Conservation (phyloP, 1,140 invertebrate genomes). For the Platyscapa corneri region DNA sequence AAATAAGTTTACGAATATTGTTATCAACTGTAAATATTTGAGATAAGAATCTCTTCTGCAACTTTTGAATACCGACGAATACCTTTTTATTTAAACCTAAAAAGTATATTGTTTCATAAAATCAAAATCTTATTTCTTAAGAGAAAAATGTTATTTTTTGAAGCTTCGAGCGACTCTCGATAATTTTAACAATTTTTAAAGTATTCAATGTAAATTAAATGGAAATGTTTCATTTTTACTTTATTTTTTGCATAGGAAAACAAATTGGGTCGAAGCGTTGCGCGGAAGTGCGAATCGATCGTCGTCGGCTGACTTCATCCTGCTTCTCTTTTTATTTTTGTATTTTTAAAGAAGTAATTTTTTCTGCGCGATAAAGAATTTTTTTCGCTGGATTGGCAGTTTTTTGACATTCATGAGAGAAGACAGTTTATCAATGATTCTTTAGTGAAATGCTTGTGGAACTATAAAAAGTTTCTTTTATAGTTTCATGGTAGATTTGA, state of each 20-base stretch:
- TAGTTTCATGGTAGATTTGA: conserved; percentile 4
- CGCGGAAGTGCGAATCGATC: neutral
- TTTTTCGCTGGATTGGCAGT: neutral
- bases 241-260: neutral
- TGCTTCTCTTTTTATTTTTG: neutral
- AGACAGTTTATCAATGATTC: conserved; percentile 14
- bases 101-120: too few species aligned
- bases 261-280: neutral
- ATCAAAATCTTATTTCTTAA: too few species aligned
- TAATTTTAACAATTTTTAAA: neutral
- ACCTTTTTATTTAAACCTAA: too few species aligned
- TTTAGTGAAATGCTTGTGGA: conserved; percentile 12
- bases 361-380: neutral
- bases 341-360: conserved; percentile 1
- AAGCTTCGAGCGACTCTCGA: neutral
- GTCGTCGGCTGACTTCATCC: neutral
- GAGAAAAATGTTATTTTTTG: neutral
- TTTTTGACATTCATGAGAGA: conserved; percentile 17
- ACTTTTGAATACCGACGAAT: too few species aligned
- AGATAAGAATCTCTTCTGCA: too few species aligned
- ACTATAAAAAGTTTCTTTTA: neutral
- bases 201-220: neutral
- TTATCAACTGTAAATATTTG: too few species aligned
- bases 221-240: neutral
- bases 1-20: too few species aligned